Base-by-base conservation (phyloP, 2,888 invertebrate species). In the Dusona sp. region DNA sequence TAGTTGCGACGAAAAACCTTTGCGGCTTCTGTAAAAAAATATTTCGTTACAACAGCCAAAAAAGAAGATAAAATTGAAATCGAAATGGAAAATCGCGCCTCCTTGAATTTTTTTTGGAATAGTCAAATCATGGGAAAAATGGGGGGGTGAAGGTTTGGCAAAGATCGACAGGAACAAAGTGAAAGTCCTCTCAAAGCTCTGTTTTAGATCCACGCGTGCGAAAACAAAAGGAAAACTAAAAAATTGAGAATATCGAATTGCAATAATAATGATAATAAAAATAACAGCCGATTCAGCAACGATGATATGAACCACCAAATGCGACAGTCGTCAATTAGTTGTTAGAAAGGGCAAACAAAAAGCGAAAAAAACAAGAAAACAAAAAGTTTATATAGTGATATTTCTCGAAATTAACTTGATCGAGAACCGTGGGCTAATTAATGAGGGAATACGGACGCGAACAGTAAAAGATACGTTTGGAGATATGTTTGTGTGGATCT, bases 301-400 rank as follows among this genome's bases (percentile, higher is more conserved):
- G 16, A 54, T 74, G 48, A 54, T 45, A 57, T 42, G 75, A 81
- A 81, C 42, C 45, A 81, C 81, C 38, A 81, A 74, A 84, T 38
- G 80, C 85, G 85, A 85, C 74, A 67, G 65, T 83, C 70, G 85
- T 84, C 84, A 82, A 87, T 85, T 85, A 85, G 85, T 85, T 77
- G 79, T 85, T 78, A 67, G 61, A 68, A 16, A 78, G 61, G 64
- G 13, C 11, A 64, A 77, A 42, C 8, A 75, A 22, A 33, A 33
- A 54, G 16, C 33, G n/a, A 36, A 42, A 36, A 64, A 57, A 57
- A 33, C 61, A 61, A 29, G 13, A 29, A 57, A 61, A 45, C 36
- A 48, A 36, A 29, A 57, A 68, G 0, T 22, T 22, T 36, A 72
- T n/a, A 65, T 64, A 80, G 77, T 72, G 72, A 65, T 72, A 75